A percentile compares a stretch with the other conserved stretches of the same genome.
phyloP scores from a whole-genome alignment of 2,888 invertebrate genomes.

The Dynastes tityus region DNA sequence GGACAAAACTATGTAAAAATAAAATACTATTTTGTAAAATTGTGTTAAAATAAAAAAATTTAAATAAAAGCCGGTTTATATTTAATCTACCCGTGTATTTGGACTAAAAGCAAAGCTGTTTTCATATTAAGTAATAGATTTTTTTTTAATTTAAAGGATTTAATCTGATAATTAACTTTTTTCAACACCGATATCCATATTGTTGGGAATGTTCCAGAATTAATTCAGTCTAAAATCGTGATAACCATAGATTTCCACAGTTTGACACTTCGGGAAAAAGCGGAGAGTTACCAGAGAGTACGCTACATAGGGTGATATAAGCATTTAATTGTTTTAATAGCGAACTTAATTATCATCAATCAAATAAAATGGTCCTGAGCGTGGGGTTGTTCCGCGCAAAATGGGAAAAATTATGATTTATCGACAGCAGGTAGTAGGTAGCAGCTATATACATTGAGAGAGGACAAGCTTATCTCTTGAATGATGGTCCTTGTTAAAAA shows the following conservation, averaged over 20 bases:
- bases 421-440: constrained; percentile 64
- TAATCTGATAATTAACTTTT: too few species aligned
- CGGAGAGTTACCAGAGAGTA: constrained; percentile 7
- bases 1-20: too few species aligned
- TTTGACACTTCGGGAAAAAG: constrained; percentile 19
- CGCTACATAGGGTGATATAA: constrained; percentile 16
- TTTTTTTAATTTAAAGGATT: too few species aligned
- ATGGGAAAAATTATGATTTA: constrained; percentile 64
- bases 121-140: too few species aligned
- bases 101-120: too few species aligned
- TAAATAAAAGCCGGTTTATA: too few species aligned
- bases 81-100: too few species aligned
- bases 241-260: constrained; percentile 17
- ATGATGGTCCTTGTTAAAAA: constrained; percentile 68
- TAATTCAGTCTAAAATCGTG: constrained; percentile 19
- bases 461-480: constrained; percentile 67
- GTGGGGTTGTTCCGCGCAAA: constrained; percentile 46
- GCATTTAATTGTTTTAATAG: constrained; percentile 42
- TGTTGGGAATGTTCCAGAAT: neutral
- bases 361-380: constrained; percentile 27
- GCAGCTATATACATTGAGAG: constrained; percentile 49
- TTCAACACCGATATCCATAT: too few species aligned
- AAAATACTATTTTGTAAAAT: too few species aligned
- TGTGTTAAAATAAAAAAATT: too few species aligned
- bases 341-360: constrained; percentile 43